Conservation (phyloP, 2,113 vertebrate species). For the Ifrita kowaldi region DNA sequence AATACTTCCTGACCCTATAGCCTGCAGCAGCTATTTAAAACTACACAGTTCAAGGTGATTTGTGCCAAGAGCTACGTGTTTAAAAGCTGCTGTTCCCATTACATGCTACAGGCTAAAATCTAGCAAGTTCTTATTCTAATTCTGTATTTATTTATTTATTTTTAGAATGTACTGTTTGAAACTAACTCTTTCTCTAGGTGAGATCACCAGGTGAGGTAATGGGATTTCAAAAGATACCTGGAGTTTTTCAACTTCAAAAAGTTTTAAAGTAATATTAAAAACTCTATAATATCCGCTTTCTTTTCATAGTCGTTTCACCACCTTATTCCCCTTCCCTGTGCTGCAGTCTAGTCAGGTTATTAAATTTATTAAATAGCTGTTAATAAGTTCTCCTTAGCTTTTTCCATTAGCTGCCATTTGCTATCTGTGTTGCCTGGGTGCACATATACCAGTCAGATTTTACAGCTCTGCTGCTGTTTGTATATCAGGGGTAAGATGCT, state of each 20-base stretch:
- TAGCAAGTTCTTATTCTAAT: neutral
- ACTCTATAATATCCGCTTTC: neutral
- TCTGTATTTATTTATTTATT: neutral
- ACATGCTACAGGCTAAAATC: neutral
- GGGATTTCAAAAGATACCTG: neutral
- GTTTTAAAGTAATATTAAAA: neutral
- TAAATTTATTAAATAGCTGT: neutral
- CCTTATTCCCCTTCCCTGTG: neutral
- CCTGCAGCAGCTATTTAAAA: conserved; percentile 33
- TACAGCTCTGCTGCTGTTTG: neutral
- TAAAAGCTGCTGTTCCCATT: neutral
- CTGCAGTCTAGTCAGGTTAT: neutral
- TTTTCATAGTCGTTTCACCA: neutral
- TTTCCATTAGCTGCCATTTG: neutral
- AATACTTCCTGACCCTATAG: conserved; percentile 51
- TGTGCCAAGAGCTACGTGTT: neutral
- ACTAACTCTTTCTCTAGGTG: neutral
- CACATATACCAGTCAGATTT: neutral
- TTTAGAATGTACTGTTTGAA: neutral
- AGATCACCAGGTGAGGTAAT: neutral
- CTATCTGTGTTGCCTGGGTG: neutral
- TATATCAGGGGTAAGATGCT: neutral
- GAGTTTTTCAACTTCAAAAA: neutral
- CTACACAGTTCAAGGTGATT: neutral
- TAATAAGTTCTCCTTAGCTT: neutral